Evolutionary conservation across 2,113 vertebrate genomes (phyloP).

Genomic region (Lynx canadensis): DNA sequence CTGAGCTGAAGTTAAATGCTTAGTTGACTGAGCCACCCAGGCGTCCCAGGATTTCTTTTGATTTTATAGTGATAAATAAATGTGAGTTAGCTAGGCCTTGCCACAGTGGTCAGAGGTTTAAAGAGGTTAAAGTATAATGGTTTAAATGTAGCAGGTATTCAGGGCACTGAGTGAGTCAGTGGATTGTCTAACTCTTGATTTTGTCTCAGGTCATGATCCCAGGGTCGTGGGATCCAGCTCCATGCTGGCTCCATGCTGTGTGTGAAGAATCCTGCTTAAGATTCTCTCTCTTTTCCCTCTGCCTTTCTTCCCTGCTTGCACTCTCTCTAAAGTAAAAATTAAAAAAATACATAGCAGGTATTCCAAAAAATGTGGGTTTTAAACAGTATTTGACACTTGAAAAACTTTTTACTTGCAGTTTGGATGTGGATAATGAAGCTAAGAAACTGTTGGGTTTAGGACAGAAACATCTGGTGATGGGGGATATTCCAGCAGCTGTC

Average conservation of each 20-base stretch:
- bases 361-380: neutral
- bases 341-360: neutral
- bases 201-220: no score
- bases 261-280: no score
- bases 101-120: neutral
- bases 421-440: constrained; percentile 93
- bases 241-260: no score
- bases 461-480: constrained; percentile 96
- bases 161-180: no score
- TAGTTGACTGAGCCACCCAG: no score
- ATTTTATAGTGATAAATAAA: neutral
- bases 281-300: no score
- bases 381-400: constrained; percentile 38
- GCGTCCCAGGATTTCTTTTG: neutral
- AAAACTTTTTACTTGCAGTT: constrained; percentile 78
- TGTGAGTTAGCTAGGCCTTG: neutral
- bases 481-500: constrained; percentile 95
- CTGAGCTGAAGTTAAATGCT: no score
- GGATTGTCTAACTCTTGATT: no score
- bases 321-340: no score
- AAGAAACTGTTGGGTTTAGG: constrained; percentile 96
- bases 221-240: no score
- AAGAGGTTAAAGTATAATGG: neutral
- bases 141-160: neutral
- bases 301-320: no score